Base-by-base conservation (phyloP, 1,140 invertebrate genomes). In the Solenopsis invicta region DNA sequence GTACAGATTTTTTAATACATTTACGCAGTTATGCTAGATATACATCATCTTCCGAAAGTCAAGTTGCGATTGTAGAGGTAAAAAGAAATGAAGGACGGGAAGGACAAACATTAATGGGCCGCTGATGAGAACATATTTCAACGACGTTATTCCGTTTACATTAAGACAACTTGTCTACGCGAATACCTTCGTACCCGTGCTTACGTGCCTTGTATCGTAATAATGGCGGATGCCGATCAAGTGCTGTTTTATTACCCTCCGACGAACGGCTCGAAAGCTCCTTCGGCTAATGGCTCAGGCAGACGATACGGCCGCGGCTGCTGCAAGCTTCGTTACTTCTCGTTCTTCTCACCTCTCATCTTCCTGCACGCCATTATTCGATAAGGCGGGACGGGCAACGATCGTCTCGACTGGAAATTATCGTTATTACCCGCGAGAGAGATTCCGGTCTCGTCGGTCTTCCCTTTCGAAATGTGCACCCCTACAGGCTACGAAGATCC, bases 201-300 rank as follows among this genome's bases (percentile, higher is more conserved):
- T 80, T 87, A 80, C 78, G 89, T 88, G 85, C 87, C 85, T 59
- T 76, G 48, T 61, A 80, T 48, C 62, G 52, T 92, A 91, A 92
- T 92, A 93, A 91, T 86, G 87, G 87, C 71, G 88, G 59, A 76
- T 77, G 81, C 86, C 89, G 77, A 90, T 93, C 90, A 87, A 85
- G 85, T 90, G 71, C 67, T 90, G 89, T 90, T 93, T 92, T 92
- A 92, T 91, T 86, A 81, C 82, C 64, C 75, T 16, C 24, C 64
- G 64, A 82, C 21, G 59, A 66, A 82, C 18, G 59, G 66, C 72
- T 87, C 34, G 74, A 89, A 87, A 89, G 61, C 64, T 77, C 66
- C 66, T 12, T 81, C 76, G 75, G 67, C 37, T 84, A 69, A 52
- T 69, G 34, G 21, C 75, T 78, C 34, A 18, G 37, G 34, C 72